These are phyloP conservation scores for Lytechinus pictus DNA, from an alignment of 35 echinoderm and acorn worm species.

Conservation along the genomic window DNA sequence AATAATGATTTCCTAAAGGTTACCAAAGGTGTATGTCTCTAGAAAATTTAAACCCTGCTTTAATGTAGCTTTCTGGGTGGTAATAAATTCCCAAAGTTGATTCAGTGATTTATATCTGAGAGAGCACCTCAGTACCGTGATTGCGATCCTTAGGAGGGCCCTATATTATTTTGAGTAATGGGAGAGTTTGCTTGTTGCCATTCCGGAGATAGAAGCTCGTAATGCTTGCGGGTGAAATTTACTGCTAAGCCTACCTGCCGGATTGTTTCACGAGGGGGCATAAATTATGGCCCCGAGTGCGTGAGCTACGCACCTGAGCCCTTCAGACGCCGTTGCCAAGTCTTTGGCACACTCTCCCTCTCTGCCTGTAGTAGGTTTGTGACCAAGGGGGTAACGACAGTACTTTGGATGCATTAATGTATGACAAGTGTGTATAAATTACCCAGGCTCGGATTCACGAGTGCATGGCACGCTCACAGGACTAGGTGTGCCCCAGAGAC, in stretches of 20 bases:
- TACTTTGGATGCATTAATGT: constrained; percentile 33
- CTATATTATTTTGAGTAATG: constrained; percentile 8
- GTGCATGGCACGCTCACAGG: neutral
- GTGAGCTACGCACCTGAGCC: neutral
- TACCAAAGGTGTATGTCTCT: neutral
- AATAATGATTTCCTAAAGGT: no score
- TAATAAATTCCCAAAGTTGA: neutral
- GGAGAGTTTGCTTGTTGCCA: neutral
- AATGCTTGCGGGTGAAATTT: neutral
- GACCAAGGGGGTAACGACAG: neutral
- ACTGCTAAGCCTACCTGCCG: neutral
- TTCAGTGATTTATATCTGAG: neutral
- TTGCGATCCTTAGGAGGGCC: neutral
- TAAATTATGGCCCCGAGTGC: neutral
- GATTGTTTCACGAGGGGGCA: neutral
- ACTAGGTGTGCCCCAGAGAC: neutral
- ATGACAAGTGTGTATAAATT: constrained; percentile 38
- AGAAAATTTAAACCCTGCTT: neutral
- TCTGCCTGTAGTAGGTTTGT: neutral
- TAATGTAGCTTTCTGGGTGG: neutral
- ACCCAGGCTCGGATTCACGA: neutral
- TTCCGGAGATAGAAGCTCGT: neutral
- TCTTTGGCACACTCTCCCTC: neutral
- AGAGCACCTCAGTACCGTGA: neutral
- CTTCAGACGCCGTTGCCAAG: neutral